phyloP scores from a whole-genome alignment of 2,797 vertebrate species.

The Cryptoblepharus egeriae region DNA sequence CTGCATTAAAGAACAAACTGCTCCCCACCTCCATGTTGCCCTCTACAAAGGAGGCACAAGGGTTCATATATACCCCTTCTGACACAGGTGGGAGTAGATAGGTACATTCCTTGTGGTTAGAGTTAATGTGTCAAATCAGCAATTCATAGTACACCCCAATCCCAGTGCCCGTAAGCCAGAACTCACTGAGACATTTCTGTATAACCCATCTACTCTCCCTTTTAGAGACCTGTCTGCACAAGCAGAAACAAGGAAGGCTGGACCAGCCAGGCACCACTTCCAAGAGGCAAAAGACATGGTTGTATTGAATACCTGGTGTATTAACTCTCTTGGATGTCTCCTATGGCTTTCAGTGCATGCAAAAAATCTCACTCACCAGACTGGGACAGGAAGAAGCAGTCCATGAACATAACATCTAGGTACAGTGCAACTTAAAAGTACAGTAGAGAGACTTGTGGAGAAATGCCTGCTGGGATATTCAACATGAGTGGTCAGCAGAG shows the following conservation, averaged over 20 bases:
- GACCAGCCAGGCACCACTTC: background rate
- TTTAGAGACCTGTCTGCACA: background rate
- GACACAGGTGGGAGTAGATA: background rate
- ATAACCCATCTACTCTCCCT: background rate
- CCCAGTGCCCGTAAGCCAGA: background rate
- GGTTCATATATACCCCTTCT: background rate
- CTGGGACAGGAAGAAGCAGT: background rate
- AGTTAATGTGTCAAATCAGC: background rate
- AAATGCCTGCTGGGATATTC: background rate
- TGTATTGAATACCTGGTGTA: background rate
- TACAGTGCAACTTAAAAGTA: background rate
- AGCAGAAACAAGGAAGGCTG: conserved; percentile 7
- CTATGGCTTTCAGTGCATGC: background rate
- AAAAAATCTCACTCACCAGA: background rate
- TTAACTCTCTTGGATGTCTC: background rate
- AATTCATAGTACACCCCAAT: background rate
- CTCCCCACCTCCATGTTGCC: background rate
- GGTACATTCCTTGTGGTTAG: background rate
- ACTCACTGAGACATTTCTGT: background rate
- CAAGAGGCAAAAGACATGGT: background rate
- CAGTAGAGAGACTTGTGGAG: background rate
- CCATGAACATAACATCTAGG: background rate
- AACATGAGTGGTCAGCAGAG: background rate
- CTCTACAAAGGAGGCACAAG: background rate
- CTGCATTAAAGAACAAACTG: background rate